Base-by-base conservation (phyloP, 2,888 invertebrate genomes). In the Epirrhoe tristata region DNA sequence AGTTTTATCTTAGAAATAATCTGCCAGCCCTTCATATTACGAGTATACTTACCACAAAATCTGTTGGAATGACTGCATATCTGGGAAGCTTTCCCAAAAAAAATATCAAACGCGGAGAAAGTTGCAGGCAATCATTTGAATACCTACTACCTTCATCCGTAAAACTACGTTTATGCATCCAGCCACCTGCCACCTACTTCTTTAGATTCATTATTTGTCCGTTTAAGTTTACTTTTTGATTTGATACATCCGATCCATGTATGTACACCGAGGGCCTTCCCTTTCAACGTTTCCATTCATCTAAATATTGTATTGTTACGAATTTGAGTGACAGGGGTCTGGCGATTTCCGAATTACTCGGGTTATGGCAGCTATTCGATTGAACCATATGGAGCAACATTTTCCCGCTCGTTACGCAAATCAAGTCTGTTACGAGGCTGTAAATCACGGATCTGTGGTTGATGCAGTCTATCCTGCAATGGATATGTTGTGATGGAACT, bases 321-420 rank as follows among this genome's bases (percentile, higher is more conserved):
- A 36, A 43, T 31, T n/a, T n/a, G 14, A 57, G 57, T 57, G 53
- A 54, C 36, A 34, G 12, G 16, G 31, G 8, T 48, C 50, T 50
- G 24, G 16, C 31, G 48, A 62, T n/a, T 77, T 74, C 78, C 74
- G 76, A 83, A 82, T 83, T 79, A 82, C 39, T 79, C 79, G 77
- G 76, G 74, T 72, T 74, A 67, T 70, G 77, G 79, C 77, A 74
- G 67, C 72, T 75, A 43, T 43, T 43, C 39, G 74, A 79, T 70
- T 74, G 74, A 69, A 76, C 74, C 72, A 69, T 70, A 60, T 64
- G 57, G 70, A 66, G 62, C 48, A 51, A 72, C 70, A 63, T 77
- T 77, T 74, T 76, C 69, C 73, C 66, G 58, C 55, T 65, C 63
- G 69, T 69, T 73, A 69, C 63, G 67, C 67, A 73, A 67, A 70